These are phyloP conservation scores for Drosophila ezoana DNA, from an alignment of 2,888 invertebrate genomes.

Conservation along the genomic window DNA sequence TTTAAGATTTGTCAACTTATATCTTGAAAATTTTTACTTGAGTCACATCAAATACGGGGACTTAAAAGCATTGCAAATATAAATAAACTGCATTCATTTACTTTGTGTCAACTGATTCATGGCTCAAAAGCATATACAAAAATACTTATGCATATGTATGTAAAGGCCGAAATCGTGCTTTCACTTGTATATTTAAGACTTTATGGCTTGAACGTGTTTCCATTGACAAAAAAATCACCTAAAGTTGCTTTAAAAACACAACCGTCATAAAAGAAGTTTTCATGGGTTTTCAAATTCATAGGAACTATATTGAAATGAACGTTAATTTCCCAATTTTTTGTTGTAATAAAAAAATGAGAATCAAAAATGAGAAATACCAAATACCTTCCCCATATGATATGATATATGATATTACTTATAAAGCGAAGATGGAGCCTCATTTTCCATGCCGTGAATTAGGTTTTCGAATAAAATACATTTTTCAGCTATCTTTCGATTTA, in stretches of 20 bases:
- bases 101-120: conserved; percentile 14
- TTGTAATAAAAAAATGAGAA: too few species aligned
- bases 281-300: neutral
- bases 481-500: too few species aligned
- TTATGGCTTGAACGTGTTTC: conserved; percentile 23
- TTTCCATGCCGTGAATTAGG: too few species aligned
- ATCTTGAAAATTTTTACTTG: conserved; percentile 9
- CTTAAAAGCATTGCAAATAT: conserved; percentile 23
- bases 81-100: conserved; percentile 14
- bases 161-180: conserved; percentile 9
- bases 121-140: neutral
- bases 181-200: conserved; percentile 9
- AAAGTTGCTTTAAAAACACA: neutral
- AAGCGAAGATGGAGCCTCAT: too few species aligned
- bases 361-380: too few species aligned
- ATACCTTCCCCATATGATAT: too few species aligned
- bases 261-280: neutral
- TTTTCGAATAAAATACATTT: too few species aligned
- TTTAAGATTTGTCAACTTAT: neutral
- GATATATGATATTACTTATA: too few species aligned
- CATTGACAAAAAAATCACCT: neutral
- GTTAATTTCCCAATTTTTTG: too few species aligned
- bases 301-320: too few species aligned
- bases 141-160: neutral
- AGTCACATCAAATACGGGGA: neutral